These are phyloP conservation scores for Caradrina kadenii DNA, from an alignment of 2,888 invertebrate species.

Conservation along the genomic window DNA sequence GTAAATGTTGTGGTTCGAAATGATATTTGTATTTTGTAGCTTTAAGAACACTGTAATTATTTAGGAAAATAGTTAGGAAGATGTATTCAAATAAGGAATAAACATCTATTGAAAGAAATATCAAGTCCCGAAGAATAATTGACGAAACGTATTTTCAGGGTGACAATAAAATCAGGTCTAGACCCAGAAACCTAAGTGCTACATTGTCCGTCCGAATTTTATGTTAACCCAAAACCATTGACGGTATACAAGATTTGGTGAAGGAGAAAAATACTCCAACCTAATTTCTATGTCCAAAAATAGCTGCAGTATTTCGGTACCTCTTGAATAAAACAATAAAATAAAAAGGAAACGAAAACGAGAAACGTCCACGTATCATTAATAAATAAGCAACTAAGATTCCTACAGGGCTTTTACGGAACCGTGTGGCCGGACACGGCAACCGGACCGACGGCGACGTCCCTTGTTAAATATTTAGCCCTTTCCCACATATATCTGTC, in stretches of 20 bases:
- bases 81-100: neutral
- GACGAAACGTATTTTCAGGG: conserved; percentile 1
- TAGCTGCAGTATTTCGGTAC: conserved; percentile 47
- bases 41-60: neutral
- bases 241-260: conserved; percentile 12
- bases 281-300: conserved; percentile 50
- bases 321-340: conserved; percentile 65
- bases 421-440: conserved; percentile 46
- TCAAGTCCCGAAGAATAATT: neutral
- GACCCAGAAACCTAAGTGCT: conserved; percentile 15
- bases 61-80: neutral
- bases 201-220: conserved; percentile 15
- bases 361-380: conserved; percentile 57
- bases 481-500: conserved; percentile 58
- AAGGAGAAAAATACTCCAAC: conserved; percentile 35
- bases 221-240: conserved; percentile 28
- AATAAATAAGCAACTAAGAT: conserved; percentile 64
- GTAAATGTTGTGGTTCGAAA: conserved; percentile 19
- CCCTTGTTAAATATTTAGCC: conserved; percentile 63
- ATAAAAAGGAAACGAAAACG: conserved; percentile 60
- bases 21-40: conserved; percentile 19
- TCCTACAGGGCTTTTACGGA: conserved; percentile 48
- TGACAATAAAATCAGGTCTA: conserved; percentile 12
- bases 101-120: neutral
- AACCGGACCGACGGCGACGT: conserved; percentile 22